phyloP scores from a whole-genome alignment of 2,797 vertebrate species.

The Carcharodon carcharias region DNA sequence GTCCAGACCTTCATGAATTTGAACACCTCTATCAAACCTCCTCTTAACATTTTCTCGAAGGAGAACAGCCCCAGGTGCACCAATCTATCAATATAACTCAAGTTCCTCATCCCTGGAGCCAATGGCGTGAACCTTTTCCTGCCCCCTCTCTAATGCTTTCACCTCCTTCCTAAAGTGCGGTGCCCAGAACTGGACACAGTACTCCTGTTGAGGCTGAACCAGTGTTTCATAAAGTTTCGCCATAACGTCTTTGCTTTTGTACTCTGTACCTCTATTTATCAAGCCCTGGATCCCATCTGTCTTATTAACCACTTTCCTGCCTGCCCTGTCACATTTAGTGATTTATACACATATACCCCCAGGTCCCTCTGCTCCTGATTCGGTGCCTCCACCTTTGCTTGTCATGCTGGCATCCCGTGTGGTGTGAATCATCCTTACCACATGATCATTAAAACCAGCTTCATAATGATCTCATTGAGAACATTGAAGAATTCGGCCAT shows the following conservation, averaged over 20 bases:
- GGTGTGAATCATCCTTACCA: slow-evolving; percentile 56
- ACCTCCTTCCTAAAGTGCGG: neutral
- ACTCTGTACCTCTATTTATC: neutral
- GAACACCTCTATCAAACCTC: neutral
- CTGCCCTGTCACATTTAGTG: neutral
- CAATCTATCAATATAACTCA: neutral
- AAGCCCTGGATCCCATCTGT: neutral
- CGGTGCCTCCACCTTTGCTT: neutral
- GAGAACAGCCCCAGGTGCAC: neutral
- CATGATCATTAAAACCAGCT: slow-evolving; percentile 76
- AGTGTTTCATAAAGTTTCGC: neutral
- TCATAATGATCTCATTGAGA: slow-evolving; percentile 81
- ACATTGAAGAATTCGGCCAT: slow-evolving; percentile 79
- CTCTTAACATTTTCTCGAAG: too few relatives aligned
- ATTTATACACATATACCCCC: neutral
- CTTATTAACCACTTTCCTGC: neutral
- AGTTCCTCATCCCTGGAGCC: neutral
- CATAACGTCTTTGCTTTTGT: neutral
- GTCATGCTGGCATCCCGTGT: neutral
- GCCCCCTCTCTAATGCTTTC: neutral
- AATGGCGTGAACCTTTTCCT: neutral
- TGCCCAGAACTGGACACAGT: neutral
- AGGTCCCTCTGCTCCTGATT: neutral
- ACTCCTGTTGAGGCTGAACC: neutral
- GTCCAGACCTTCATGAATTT: neutral